phyloP scores from a whole-genome alignment of 2,797 vertebrate species.

The Brachymystax lenok region DNA sequence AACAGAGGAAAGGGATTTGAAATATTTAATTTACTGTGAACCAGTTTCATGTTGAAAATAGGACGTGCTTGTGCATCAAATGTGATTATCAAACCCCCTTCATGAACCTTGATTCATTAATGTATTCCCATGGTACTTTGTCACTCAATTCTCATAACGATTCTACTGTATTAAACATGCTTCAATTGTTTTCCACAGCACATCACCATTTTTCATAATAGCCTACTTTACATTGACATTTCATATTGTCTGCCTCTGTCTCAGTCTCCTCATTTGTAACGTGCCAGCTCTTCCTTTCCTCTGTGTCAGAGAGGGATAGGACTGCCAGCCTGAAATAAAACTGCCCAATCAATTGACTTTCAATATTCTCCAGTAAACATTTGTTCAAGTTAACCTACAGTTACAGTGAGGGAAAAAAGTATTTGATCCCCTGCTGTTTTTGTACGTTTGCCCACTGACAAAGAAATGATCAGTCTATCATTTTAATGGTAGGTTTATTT shows the following conservation, averaged over 20 bases:
- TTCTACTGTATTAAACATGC: neutral
- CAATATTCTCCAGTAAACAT: neutral
- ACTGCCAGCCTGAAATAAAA: neutral
- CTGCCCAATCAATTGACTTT: neutral
- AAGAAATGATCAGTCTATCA: no score
- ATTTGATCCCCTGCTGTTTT: no score
- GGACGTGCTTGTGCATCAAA: neutral
- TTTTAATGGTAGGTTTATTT: no score
- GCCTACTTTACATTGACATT: neutral
- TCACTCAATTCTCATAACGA: neutral
- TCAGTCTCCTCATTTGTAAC: neutral
- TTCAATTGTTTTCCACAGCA: neutral
- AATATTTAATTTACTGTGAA: neutral
- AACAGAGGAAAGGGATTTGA: neutral
- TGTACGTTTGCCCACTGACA: no score
- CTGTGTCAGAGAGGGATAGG: neutral
- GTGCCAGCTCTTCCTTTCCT: neutral
- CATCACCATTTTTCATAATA: neutral
- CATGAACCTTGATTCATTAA: neutral
- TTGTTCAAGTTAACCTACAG: neutral
- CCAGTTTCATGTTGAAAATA: neutral
- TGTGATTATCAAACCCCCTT: neutral
- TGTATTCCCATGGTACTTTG: neutral
- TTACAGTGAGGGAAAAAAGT: no score
- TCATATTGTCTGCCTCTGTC: neutral